These are phyloP conservation scores for Nephrotoma appendiculata DNA, from an alignment of 2,888 invertebrate species.

Conservation along the genomic window DNA sequence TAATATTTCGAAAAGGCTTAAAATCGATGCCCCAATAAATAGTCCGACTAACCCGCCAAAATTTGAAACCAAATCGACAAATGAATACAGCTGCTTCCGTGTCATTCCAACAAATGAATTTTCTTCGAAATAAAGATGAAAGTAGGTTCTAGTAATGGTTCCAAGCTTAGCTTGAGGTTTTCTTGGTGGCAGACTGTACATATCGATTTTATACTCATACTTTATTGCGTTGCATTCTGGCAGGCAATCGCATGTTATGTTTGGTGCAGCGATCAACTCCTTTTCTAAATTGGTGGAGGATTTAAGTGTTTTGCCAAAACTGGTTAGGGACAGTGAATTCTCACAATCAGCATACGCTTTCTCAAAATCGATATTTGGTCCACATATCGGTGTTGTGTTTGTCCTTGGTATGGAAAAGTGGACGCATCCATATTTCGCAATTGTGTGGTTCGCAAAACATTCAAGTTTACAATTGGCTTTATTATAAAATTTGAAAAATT, in stretches of 20 bases:
- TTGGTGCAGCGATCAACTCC: too few relatives aligned
- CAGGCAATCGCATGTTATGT: too few relatives aligned
- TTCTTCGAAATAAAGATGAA: not conserved
- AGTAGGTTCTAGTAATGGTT: too few relatives aligned
- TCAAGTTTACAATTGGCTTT: not conserved
- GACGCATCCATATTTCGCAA: not conserved
- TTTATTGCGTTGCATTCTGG: too few relatives aligned
- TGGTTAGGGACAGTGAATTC: too few relatives aligned
- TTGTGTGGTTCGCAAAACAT: not conserved
- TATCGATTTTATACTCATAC: too few relatives aligned
- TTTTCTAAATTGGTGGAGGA: too few relatives aligned
- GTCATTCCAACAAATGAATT: not conserved
- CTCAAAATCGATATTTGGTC: not conserved
- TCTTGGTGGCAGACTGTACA: too few relatives aligned
- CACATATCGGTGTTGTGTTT: not conserved
- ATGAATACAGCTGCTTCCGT: not conserved
- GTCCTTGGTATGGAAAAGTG: not conserved
- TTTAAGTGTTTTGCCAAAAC: too few relatives aligned
- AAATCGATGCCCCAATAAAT: too few relatives aligned
- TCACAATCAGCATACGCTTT: too few relatives aligned
- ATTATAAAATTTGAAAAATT: not conserved
- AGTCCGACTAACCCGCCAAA: not conserved
- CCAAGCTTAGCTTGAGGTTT: not conserved
- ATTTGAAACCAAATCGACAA: not conserved
- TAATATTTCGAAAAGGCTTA: too few relatives aligned